These are phyloP conservation scores for Dendrocincla fuliginosa DNA, from an alignment of 2,797 vertebrate species.

Conservation along the genomic window DNA sequence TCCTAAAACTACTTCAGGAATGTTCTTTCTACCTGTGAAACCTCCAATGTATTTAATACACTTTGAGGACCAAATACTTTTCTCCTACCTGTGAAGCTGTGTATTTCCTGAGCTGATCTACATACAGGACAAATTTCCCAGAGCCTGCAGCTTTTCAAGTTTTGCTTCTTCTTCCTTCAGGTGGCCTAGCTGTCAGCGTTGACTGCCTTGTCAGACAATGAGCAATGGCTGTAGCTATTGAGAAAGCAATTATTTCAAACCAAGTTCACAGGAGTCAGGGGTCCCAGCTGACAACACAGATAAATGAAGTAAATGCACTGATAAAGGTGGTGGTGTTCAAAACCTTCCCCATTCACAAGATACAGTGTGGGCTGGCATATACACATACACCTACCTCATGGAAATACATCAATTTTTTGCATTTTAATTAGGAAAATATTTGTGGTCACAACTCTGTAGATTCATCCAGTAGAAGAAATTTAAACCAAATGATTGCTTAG, in stretches of 20 bases:
- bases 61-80: background rate
- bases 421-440: background rate
- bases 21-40: background rate
- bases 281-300: background rate
- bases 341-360: background rate
- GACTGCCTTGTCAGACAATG: background rate
- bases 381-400: background rate
- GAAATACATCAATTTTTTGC: background rate
- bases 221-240: background rate
- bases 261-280: background rate
- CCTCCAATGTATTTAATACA: background rate
- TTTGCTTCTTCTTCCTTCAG: background rate
- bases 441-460: background rate
- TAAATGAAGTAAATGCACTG: background rate
- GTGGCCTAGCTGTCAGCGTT: background rate
- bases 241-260: background rate
- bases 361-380: background rate
- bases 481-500: background rate
- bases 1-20: background rate
- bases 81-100: background rate
- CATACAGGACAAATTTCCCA: background rate
- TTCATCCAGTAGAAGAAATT: background rate
- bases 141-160: background rate
- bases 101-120: background rate
- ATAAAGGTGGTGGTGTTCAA: background rate